Evolutionary conservation across 2,797 vertebrate genomes (phyloP).

Genomic region (Triplophysa yarkandensis): DNA sequence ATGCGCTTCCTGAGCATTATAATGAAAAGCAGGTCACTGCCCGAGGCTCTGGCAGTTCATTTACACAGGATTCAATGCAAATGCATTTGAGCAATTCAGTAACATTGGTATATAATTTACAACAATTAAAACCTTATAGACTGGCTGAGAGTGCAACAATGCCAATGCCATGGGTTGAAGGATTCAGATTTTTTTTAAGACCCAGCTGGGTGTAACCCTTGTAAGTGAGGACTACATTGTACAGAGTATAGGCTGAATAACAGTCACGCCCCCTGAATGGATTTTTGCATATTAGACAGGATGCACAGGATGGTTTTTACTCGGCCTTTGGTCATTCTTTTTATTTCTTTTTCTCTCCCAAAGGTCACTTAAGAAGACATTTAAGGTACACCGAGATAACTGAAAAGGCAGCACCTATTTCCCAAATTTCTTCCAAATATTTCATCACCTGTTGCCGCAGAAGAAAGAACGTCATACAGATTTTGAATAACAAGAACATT

Average conservation of each 20-base stretch:
- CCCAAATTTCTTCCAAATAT: too few species aligned
- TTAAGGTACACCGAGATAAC: too few species aligned
- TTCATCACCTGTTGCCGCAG: too few species aligned
- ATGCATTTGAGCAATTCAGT: conserved; percentile 41
- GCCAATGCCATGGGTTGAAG: conserved; percentile 5
- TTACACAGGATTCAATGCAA: conserved; percentile 59
- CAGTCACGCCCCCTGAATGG: background rate
- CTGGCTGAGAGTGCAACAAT: conserved; percentile 1
- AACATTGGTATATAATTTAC: conserved; percentile 25
- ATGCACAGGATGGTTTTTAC: too few species aligned
- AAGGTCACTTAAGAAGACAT: too few species aligned
- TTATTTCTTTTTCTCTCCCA: too few species aligned
- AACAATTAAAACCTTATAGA: conserved; percentile 32
- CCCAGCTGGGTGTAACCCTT: background rate
- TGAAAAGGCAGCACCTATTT: too few species aligned
- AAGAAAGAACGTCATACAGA: too few species aligned
- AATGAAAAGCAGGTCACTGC: conserved; percentile 71
- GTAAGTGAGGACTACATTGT: background rate
- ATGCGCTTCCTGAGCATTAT: conserved; percentile 63
- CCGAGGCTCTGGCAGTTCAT: conserved; percentile 51
- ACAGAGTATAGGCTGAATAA: conserved; percentile 1
- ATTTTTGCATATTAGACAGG: background rate
- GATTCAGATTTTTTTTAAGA: background rate
- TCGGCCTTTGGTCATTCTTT: too few species aligned
- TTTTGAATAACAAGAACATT: too few species aligned